A percentile compares a stretch with the other conserved stretches of the same genome.
phyloP scores from a whole-genome alignment of 1,140 invertebrate genomes.

The Bombus impatiens region DNA sequence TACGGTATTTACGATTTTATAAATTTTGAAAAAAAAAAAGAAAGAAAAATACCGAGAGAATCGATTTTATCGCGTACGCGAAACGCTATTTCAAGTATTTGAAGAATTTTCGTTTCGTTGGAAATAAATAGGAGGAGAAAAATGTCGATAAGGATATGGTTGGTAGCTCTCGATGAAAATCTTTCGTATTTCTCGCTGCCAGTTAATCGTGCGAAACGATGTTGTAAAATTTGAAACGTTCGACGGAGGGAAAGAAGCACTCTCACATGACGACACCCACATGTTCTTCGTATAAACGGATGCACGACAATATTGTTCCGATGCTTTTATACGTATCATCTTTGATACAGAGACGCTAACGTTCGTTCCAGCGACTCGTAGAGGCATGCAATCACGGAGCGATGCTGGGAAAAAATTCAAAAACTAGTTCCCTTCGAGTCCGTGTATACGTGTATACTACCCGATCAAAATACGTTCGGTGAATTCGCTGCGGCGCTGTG shows the following conservation, averaged over 20 bases:
- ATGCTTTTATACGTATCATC: conserved; percentile 22
- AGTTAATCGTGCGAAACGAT: not conserved
- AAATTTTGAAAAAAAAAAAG: not conserved
- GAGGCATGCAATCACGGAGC: conserved; percentile 40
- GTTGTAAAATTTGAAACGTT: not conserved
- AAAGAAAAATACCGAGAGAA: no score
- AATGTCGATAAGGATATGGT: not conserved
- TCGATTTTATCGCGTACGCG: no score
- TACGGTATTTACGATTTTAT: not conserved
- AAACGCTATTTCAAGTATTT: not conserved
- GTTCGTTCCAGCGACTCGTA: conserved; percentile 27
- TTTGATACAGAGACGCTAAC: conserved; percentile 7
- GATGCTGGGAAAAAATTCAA: conserved; percentile 40
- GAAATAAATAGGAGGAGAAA: not conserved
- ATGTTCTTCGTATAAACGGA: not conserved
- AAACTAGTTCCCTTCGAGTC: conserved; percentile 55
- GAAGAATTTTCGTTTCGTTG: not conserved
- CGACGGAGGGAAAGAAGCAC: not conserved
- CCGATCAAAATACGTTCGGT: conserved; percentile 58
- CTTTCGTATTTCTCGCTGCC: not conserved
- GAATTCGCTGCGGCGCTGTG: conserved; percentile 40
- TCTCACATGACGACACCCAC: conserved; percentile 3
- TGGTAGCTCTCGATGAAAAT: not conserved
- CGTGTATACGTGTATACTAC: conserved; percentile 2
- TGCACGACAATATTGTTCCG: not conserved